Evolutionary conservation across 2,797 vertebrate species (phyloP), one percentile per base, ranked within the genome.

Genomic region (Acanthurus lineatus): DNA sequence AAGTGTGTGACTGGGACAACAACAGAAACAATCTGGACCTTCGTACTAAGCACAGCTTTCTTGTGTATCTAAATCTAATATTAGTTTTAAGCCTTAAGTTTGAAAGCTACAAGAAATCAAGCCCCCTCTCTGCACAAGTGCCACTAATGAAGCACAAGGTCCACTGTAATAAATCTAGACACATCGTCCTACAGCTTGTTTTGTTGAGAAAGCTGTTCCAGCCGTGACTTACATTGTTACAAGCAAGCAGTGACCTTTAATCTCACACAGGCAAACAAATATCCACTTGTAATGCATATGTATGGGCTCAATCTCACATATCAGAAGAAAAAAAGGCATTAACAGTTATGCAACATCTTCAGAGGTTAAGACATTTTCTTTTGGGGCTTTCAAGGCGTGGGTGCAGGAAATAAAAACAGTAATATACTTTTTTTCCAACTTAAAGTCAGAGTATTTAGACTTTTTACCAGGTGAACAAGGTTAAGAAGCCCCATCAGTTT

Each of bases 111-210:
- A 64, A 57, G 66, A 80, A 84, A 81, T 77, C 68, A 79, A 63
- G 52, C 67, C 22, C 60, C 71, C 49, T 45, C 67, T 77, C 72
- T 82, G 68, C 82, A 77, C 64, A 81, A 52, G 45, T 53, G n/a
- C 71, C 67, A 17, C 76, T 85, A 82, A 86, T 90, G 77, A 91
- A 85, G 79, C 66, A 57, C 56, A 51, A 25, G 59, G 67, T 61
- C 71, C 63, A 45, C 64, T 54, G 66, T 87, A 87, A 84, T 89
- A 86, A 85, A 92, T 90, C 81, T 79, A 38, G 52, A 86, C 81
- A 76, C 77, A 89, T 66, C 68, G 79, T 85, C 76, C 79, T 59
- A 70, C 52, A 49, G 66, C 60, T 76, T 66, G 69, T 61, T 74
- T 62, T 69, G 66, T n/a, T 54, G 76, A 83, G 73, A 71, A 69